Base-by-base conservation (phyloP, 2,113 vertebrate species). In the Chamaea fasciata region DNA sequence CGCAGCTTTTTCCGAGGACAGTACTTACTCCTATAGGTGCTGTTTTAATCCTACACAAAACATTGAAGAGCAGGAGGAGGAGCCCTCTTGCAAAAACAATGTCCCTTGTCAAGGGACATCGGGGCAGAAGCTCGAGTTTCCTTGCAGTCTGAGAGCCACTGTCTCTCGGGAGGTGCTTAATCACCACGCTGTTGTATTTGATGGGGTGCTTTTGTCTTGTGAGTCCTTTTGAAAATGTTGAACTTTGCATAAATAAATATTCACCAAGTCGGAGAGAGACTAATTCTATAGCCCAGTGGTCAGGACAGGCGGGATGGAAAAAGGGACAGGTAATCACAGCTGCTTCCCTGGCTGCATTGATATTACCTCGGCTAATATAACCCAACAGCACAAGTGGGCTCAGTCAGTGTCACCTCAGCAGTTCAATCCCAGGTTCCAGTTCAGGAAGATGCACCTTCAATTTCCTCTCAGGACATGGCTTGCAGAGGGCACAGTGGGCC, bases 181-280 rank as follows among this genome's bases (percentile, higher is more conserved):
- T 89, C 30, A 28, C 80, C 39, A 20, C 2, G 55, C 79, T 92
- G 21, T 80, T 96, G 76, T 78, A 27, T 81, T 83, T 89, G 88
- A n/a, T 87, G 92, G 71, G 92, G 62, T 87, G 84, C 60, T 92
- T 95, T 91, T 96, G 81, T 85, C 65, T 90, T 83, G 31, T 23
- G 44, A 86, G 55, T 90, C 92, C 68, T 93, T 91, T 80, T 77
- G 63, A 90, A 88, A 92, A 92, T 86, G 50, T 77, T 73, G 78
- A 65, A 93, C 90, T 97, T 95, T 96, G 83, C 94, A 95, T 97
- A 97, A 86, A 96, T 96, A 95, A 93, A 93, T 96, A 96, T 85
- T 96, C 84, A 93, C 82, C 9, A 33, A 23, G 57, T 87, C 67
- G 17, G 62, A 52, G 50, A 68, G 62, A 78, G 44, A 69, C 50